Base-by-base conservation (phyloP, 2,888 invertebrate genomes). In the Cataglyphis cursor region DNA sequence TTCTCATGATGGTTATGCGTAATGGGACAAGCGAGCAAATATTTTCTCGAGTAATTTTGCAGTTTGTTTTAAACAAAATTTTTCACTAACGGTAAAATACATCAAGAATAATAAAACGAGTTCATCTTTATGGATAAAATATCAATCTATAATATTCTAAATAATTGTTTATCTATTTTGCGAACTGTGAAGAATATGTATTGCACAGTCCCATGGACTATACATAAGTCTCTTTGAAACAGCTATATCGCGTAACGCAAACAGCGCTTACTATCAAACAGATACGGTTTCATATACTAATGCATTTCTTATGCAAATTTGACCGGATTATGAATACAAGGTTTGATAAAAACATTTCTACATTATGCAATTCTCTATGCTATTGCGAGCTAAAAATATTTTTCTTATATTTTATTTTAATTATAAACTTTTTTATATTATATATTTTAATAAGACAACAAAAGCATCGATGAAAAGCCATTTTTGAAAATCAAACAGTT, bases 241-340 rank as follows among this genome's bases (percentile, higher is more conserved):
- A 10, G 10, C 2, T 35, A 41, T 83, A 83, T 84, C 64, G 38
- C 28, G 41, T 70, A 66, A 74, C 12, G 81, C 64, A 72, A 61
- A 75, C n/a, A 70, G 12, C 0, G 35, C 35, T 48, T 35, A 44
- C 24, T 35, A 31, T 41, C 41, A 44, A 48, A 15, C 35, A 24
- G 44, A 61, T 64, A 41, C 28, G 54, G 31, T 59, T 65, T 51
- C 38, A 57, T 68, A 21, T 62, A 44, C 38, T 41, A 61, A 35
- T 59, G 38, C 31, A 48, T 9, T 51, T 61, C 73, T 73, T 61
- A 68, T 61, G 28, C 24, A 66, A 57, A 31, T 54, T 57, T 31
- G 21, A 66, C 54, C n/a, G 54, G 12, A 24, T 4, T 28, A 57
- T 57, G 66, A 66, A 66, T 38, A 41, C 41, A 12, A n/a, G 38